Conservation (phyloP, 2,797 vertebrate genomes). For the Coregonus suidteri region DNA sequence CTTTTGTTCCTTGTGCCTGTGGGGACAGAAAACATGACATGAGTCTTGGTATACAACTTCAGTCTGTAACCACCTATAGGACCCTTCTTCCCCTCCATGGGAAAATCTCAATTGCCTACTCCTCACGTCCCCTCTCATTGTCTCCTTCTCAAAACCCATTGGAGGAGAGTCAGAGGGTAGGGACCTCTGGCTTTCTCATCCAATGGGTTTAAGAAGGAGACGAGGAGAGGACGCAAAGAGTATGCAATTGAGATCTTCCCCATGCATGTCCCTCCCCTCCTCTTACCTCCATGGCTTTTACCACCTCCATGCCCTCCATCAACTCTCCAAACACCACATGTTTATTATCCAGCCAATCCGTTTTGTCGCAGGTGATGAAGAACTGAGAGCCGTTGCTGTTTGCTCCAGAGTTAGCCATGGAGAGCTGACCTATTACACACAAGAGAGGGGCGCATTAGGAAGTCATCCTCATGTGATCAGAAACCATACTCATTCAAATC, state of each 20-base stretch:
- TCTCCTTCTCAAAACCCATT: no score
- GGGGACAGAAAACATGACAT: not conserved
- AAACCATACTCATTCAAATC: not conserved
- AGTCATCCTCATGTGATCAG: not conserved
- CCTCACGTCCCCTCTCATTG: no score
- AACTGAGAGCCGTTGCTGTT: conserved; percentile 95
- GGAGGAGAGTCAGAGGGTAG: no score
- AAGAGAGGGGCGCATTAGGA: conserved; percentile 12
- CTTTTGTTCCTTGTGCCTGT: conserved; percentile 91
- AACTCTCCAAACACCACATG: conserved; percentile 96
- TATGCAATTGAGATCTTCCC: no score
- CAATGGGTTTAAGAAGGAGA: no score
- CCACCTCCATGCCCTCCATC: conserved; percentile 91
- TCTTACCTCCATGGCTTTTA: conserved; percentile 76
- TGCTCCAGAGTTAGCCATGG: conserved; percentile 91
- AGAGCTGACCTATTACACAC: conserved; percentile 79
- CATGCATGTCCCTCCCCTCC: no score
- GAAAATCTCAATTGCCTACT: no score
- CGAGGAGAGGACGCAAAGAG: no score
- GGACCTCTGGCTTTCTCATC: no score
- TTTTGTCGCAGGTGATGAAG: conserved; percentile 92
- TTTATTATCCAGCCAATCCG: conserved; percentile 93
- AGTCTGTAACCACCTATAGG: not conserved
- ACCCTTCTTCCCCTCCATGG: conserved; percentile 81
- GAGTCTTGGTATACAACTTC: not conserved